Evolutionary conservation across 2,888 invertebrate genomes (phyloP), one percentile per base, ranked within the genome.

Genomic region (Hydrotaea cyrtoneurina): DNA sequence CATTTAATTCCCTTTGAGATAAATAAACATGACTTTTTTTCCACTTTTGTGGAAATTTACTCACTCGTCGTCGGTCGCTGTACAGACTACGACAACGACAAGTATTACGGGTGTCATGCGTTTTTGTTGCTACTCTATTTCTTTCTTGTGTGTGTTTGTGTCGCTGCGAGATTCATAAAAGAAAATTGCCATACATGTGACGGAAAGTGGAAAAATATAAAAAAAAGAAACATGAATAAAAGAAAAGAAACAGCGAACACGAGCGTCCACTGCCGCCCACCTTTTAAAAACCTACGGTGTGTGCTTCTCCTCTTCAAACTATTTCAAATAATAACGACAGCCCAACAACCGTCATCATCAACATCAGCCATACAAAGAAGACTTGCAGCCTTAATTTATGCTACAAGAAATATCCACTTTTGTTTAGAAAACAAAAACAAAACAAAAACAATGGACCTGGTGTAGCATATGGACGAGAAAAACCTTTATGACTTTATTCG

Each of bases 121-220:
- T 23, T 19, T 31, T 55, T 64, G 71, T 21, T 75, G 31, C 53
- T 21, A 21, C 15, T 15, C 64, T 59, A 26, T 69, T 39, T 53
- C 74, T 55, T n/a, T n/a, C n/a, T n/a, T n/a, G n/a, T n/a, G n/a
- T n/a, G n/a, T n/a, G n/a, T n/a, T n/a, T n/a, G n/a, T n/a, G n/a
- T n/a, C n/a, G n/a, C n/a, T 78, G 39, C 7, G 15, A 59, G 17
- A 31, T 73, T 76, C 53, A 55, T 71, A 76, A 82, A 75, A 72
- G 79, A 80, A 76, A 83, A 75, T 75, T 82, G 78, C 74, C 82
- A 78, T 76, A 26, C 36, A 78, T 46, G 50, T 50, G 13, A 13
- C 7, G 50, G 50, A 50, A 50, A 43, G 43, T 15, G 43, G 2
- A 10, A 43, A 43, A 43, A 15, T n/a, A n/a, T n/a, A 43, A 43